A percentile compares a stretch with the other conserved stretches of the same genome.
phyloP scores from a whole-genome alignment of 2,113 vertebrate genomes.

The Vidua macroura region DNA sequence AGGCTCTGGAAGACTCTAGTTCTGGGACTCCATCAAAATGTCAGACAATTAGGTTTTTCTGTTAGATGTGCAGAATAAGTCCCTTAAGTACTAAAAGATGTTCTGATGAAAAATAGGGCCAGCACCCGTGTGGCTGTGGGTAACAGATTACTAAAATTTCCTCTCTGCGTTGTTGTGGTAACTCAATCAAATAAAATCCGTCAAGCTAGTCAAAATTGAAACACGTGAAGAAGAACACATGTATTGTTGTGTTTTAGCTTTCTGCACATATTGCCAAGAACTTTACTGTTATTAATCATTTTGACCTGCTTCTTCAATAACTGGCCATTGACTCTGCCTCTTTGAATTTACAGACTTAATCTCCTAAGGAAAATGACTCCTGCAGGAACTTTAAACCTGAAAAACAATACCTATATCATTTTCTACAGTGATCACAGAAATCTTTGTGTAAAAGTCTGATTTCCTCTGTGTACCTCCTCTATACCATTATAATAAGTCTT shows the following conservation, averaged over 20 bases:
- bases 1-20: not conserved
- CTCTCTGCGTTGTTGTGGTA: not conserved
- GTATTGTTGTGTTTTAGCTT: not conserved
- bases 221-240: not conserved
- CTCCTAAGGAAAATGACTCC: slow-evolving; percentile 47
- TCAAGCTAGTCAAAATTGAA: not conserved
- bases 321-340: slow-evolving; percentile 18
- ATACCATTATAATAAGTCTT: not conserved
- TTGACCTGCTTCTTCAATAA: slow-evolving; percentile 38
- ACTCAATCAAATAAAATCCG: slow-evolving; percentile 14
- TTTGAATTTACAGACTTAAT: slow-evolving; percentile 69
- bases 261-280: not conserved
- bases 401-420: slow-evolving; percentile 35
- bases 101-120: slow-evolving; percentile 15
- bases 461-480: not conserved
- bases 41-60: slow-evolving; percentile 17
- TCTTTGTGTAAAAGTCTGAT: slow-evolving; percentile 8
- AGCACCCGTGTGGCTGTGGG: not conserved
- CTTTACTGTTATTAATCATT: slow-evolving; percentile 17
- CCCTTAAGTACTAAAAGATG: slow-evolving; percentile 11
- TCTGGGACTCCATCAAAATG: not conserved
- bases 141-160: not conserved
- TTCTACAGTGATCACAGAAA: slow-evolving; percentile 22
- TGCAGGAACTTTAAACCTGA: slow-evolving; percentile 60
- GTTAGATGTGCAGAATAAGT: not conserved